Base-by-base conservation (phyloP, 2,113 vertebrate species). In the Paratilapia polleni region DNA sequence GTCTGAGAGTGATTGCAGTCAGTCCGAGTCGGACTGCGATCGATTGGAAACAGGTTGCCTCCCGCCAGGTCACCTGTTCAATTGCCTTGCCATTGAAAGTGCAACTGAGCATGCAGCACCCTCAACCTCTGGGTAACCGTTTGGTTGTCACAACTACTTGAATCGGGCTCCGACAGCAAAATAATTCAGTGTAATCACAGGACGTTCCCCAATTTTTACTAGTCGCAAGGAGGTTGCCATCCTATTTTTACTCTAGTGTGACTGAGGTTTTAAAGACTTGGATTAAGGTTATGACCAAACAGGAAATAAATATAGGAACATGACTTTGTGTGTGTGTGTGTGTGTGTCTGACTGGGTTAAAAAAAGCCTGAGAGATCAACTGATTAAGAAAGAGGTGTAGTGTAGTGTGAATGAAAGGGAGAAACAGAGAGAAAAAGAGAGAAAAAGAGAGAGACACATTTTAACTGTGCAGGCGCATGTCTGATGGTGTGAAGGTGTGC, bases 401-500 rank as follows among this genome's bases (percentile, higher is more conserved):
- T 73, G 47, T 31, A 19, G 43, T 75, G 68, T 76, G 77, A 89
- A 77, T 88, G 36, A 85, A 78, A 24, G 58, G 41, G 59, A 38
- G 59, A 60, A 31, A 63, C 24, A 62, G 15, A 36, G 52, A 31
- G 28, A 31, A 31, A n/a, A n/a, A n/a, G n/a, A n/a, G n/a, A n/a
- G n/a, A n/a, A n/a, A 70, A 49, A 70, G 2, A 28, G 24, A 54
- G 17, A 19, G 68, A 73, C 11, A 52, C 62, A 52, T 84, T 73
- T 87, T 84, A 84, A 88, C 83, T 85, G 85, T 81, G 66, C 80
- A 70, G 52, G 81, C 74, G 78, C 78, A 84, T 22, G 83, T 90
- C 68, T 87, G 66, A 78, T 86, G 56, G 82, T 89, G 81, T 88
- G 89, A 91, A 91, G 86, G 86, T 86, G 87, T 88, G 83, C 90